Evolutionary conservation across 2,113 vertebrate species (phyloP).

Genomic region (Tyto alba): DNA sequence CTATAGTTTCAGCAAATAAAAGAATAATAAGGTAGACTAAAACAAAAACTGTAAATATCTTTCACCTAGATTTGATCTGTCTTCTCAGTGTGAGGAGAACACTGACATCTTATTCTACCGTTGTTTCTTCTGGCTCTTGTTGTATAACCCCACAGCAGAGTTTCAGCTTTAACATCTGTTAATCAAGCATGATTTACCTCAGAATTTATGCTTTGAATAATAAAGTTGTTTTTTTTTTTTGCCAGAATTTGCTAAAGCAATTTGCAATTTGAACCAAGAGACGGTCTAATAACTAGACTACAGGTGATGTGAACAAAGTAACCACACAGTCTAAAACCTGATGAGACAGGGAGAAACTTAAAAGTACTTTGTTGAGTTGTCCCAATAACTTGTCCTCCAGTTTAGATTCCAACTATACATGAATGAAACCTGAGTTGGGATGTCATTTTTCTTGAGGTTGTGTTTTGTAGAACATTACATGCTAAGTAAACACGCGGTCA

Average conservation of each 20-base stretch:
- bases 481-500: background rate
- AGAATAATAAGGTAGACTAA: background rate
- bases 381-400: background rate
- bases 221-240: background rate
- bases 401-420: background rate
- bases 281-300: background rate
- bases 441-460: background rate
- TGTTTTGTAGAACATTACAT: background rate
- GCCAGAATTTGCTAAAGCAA: background rate
- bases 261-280: background rate
- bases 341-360: background rate
- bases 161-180: background rate
- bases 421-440: background rate
- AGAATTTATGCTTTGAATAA: background rate
- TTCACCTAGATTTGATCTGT: background rate
- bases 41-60: background rate
- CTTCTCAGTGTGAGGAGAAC: background rate
- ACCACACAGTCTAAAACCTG: background rate
- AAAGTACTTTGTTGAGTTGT: background rate
- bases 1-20: background rate
- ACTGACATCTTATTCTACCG: background rate
- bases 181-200: background rate
- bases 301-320: background rate
- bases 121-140: background rate
- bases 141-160: background rate